phyloP scores from a whole-genome alignment of 2,888 invertebrate genomes.

The Temnothorax ravouxi region DNA sequence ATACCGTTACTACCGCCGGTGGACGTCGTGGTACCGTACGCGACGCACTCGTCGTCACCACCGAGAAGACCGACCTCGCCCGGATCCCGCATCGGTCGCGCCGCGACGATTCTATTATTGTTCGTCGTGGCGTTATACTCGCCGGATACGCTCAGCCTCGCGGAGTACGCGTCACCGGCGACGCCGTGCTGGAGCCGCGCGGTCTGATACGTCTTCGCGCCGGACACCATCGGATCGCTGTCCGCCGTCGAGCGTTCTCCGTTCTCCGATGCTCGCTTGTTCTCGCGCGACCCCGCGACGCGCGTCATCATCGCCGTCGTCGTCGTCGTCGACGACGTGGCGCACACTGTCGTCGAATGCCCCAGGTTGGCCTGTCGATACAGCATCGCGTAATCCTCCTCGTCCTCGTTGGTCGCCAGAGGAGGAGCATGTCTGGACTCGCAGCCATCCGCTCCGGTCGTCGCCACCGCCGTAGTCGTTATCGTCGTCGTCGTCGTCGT shows the following conservation, averaged over 20 bases:
- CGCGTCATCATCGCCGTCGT: conserved; percentile 56
- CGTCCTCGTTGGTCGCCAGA: conserved; percentile 67
- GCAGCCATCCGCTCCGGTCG: conserved; percentile 46
- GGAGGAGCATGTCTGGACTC: conserved; percentile 54
- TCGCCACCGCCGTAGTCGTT: conserved; percentile 40
- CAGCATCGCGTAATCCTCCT: conserved; percentile 72
- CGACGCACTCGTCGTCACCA: conserved; percentile 66
- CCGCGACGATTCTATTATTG: conserved; percentile 56
- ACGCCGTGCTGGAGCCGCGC: conserved; percentile 61
- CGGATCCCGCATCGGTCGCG: conserved; percentile 44
- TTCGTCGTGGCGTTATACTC: conserved; percentile 52
- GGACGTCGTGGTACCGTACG: conserved; percentile 63
- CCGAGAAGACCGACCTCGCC: conserved; percentile 65
- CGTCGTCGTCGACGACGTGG: conserved; percentile 57
- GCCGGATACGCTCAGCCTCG: conserved; percentile 28
- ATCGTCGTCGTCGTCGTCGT: conserved; percentile 35
- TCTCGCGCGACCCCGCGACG: conserved; percentile 40
- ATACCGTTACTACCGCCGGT: conserved; percentile 36
- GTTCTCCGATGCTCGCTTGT: conserved; percentile 59
- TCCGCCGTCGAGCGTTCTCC: conserved; percentile 38
- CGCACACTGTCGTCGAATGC: conserved; percentile 53
- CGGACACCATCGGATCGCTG: conserved; percentile 58
- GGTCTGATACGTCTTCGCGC: conserved; percentile 62
- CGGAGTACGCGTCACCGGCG: conserved; percentile 58
- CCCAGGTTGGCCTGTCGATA: conserved; percentile 63